Conservation (phyloP, 2,113 vertebrate genomes). For the Dasyprocta punctata region DNA sequence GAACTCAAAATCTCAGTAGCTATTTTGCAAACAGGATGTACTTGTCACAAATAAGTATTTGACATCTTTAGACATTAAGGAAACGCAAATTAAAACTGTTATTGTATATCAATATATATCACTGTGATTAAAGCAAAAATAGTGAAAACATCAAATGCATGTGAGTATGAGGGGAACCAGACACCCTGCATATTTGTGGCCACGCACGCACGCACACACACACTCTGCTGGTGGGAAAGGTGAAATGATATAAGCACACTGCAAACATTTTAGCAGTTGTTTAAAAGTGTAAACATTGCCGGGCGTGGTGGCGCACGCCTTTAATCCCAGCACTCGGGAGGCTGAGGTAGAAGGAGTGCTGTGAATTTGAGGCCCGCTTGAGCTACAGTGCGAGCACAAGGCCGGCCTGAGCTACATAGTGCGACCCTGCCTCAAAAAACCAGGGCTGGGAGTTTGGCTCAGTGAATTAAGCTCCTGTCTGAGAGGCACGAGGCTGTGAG, state of each 20-base stretch:
- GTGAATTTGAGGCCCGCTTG: too few relatives aligned
- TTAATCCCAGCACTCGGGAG: too few relatives aligned
- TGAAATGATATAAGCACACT: background rate
- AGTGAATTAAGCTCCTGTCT: too few relatives aligned
- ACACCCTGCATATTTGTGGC: too few relatives aligned
- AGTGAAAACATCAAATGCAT: background rate
- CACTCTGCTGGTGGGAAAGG: background rate
- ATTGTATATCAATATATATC: background rate
- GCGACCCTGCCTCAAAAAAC: too few relatives aligned
- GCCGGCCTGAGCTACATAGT: too few relatives aligned
- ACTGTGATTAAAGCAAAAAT: background rate
- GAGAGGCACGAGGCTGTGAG: too few relatives aligned
- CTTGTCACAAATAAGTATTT: background rate
- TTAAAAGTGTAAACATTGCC: background rate
- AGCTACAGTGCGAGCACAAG: too few relatives aligned
- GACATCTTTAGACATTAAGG: background rate
- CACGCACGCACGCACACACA: background rate
- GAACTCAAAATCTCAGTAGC: background rate
- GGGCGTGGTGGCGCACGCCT: too few relatives aligned
- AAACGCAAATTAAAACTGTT: background rate
- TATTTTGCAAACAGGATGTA: background rate
- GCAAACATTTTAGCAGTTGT: background rate
- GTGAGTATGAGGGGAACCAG: background rate
- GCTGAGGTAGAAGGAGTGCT: too few relatives aligned
- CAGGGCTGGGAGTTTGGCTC: too few relatives aligned